Evolutionary conservation across 2,113 vertebrate genomes (phyloP).

Genomic region (Mesembrinibis cayennensis): DNA sequence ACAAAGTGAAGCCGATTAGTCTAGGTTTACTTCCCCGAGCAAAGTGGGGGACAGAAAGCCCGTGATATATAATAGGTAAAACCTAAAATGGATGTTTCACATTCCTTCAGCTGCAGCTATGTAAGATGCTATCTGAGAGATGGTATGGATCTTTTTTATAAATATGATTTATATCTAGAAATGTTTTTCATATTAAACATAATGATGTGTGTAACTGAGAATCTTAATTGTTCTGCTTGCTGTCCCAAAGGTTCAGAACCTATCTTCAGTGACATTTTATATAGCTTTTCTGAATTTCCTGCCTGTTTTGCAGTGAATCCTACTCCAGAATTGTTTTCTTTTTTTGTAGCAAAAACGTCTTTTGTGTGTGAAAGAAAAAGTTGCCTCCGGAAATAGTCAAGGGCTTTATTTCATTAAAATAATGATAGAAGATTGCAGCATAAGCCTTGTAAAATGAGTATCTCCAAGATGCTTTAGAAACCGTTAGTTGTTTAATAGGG

Average conservation of each 20-base stretch:
- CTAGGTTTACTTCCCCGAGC: not conserved
- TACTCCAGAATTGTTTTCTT: not conserved
- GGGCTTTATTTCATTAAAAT: constrained; percentile 48
- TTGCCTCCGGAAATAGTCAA: constrained; percentile 33
- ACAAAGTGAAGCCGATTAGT: not conserved
- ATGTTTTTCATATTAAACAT: constrained; percentile 53
- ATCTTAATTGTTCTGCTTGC: constrained; percentile 31
- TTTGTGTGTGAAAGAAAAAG: not conserved
- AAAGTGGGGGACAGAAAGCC: not conserved
- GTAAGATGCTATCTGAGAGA: constrained; percentile 37
- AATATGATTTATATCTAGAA: constrained; percentile 18
- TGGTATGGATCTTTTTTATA: constrained; percentile 37
- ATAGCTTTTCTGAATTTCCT: constrained; percentile 4
- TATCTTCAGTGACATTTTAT: not conserved
- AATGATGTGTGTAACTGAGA: not conserved
- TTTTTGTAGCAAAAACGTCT: not conserved
- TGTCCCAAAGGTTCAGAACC: constrained; percentile 4
- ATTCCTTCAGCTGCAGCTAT: constrained; percentile 42
- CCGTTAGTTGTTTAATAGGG: constrained; percentile 45
- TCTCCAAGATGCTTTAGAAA: constrained; percentile 54
- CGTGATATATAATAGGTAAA: not conserved
- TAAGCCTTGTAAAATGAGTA: constrained; percentile 34
- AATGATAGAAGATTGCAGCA: constrained; percentile 12
- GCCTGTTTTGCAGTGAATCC: not conserved
- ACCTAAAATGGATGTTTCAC: constrained; percentile 23